Evolutionary conservation across 2,113 vertebrate genomes (phyloP).

Genomic region (Cariama cristata): DNA sequence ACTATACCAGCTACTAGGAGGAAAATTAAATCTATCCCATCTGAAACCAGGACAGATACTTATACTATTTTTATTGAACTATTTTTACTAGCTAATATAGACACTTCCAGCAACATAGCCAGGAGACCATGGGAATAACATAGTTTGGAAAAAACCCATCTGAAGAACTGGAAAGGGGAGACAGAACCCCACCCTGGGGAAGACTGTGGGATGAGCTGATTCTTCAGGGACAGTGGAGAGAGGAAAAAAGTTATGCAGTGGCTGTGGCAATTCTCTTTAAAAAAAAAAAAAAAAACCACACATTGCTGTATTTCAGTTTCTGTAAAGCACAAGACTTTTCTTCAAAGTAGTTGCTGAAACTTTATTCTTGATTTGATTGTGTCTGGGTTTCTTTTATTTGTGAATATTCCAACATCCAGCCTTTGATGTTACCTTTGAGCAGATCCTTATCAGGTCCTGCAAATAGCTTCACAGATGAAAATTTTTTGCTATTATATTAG

Average conservation of each 20-base stretch:
- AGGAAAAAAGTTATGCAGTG: background rate
- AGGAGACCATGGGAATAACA: background rate
- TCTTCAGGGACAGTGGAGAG: background rate
- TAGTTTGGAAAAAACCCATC: background rate
- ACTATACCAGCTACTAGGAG: too few relatives aligned
- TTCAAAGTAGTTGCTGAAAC: constrained; percentile 9
- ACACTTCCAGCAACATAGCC: background rate
- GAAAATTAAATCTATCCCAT: too few relatives aligned
- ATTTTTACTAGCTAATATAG: background rate
- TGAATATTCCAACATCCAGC: constrained; percentile 51
- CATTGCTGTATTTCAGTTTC: background rate
- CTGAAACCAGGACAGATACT: background rate
- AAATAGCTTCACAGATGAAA: constrained; percentile 64
- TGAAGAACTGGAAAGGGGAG: background rate
- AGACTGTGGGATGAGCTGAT: background rate
- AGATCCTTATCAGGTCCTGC: constrained; percentile 38
- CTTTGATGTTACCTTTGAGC: constrained; percentile 57
- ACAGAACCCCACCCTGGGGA: background rate
- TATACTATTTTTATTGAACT: background rate
- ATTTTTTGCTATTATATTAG: constrained; percentile 48
- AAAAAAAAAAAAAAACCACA: background rate
- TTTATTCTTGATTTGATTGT: constrained; percentile 57
- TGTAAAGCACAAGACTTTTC: background rate
- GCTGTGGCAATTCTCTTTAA: background rate
- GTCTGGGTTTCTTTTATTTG: constrained; percentile 66